phyloP scores from a whole-genome alignment of 1,140 invertebrate genomes.

The Hestina assimilis region DNA sequence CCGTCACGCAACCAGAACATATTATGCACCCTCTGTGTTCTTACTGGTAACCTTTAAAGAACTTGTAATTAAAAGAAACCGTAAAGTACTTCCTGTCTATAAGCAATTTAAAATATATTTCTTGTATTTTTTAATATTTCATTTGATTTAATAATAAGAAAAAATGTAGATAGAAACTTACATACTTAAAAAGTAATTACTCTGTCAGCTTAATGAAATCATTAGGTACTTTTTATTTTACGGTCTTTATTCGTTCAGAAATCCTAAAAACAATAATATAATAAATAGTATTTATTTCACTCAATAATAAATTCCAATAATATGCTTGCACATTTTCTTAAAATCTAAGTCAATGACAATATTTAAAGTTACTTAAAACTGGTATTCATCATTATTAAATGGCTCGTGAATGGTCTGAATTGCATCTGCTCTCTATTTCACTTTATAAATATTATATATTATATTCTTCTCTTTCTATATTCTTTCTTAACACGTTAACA shows the following conservation, averaged over 20 bases:
- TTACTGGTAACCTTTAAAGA: conserved; percentile 22
- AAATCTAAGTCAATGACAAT: not conserved
- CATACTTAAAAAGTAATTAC: too few species aligned
- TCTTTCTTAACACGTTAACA: not conserved
- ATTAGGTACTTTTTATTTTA: too few species aligned
- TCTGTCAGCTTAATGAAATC: too few species aligned
- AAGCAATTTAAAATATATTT: not conserved
- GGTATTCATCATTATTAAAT: too few species aligned
- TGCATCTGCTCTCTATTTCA: too few species aligned
- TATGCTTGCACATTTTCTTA: not conserved
- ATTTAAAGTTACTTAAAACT: not conserved
- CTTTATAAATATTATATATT: too few species aligned
- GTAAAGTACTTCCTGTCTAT: not conserved
- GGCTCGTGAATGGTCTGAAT: too few species aligned
- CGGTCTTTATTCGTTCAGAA: too few species aligned
- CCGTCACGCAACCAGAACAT: conserved; percentile 27
- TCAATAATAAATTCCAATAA: not conserved
- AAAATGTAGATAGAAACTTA: too few species aligned
- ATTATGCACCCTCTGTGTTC: conserved; percentile 32
- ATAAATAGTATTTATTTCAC: too few species aligned
- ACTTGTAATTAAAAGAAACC: conserved; percentile 22
- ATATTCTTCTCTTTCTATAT: not conserved
- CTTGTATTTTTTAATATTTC: not conserved
- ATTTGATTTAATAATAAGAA: not conserved
- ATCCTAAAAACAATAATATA: too few species aligned